Evolutionary conservation across 2,113 vertebrate genomes (phyloP).

Genomic region (Siniperca knerii): DNA sequence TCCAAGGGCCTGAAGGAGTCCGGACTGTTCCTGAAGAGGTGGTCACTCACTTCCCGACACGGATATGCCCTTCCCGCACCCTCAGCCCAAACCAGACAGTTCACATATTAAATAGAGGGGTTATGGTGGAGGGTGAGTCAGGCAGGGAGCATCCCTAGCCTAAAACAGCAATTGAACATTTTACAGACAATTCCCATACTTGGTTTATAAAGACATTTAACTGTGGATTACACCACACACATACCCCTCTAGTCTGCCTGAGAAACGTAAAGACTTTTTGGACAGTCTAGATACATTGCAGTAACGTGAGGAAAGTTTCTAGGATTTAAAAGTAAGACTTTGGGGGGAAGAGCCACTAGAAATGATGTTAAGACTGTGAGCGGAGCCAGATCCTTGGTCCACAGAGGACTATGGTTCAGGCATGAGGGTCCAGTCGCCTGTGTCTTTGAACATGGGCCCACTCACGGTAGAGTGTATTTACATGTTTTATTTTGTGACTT

Average conservation of each 20-base stretch:
- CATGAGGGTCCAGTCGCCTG: conserved; percentile 71
- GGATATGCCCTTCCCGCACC: conserved; percentile 85
- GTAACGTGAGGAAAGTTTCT: conserved; percentile 87
- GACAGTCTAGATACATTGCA: conserved; percentile 75
- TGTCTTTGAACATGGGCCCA: conserved; percentile 83
- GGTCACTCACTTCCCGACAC: conserved; percentile 90
- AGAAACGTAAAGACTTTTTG: conserved; percentile 90
- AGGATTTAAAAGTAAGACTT: conserved; percentile 81
- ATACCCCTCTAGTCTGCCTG: conserved; percentile 91
- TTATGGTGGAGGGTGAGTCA: conserved; percentile 94
- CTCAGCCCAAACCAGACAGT: conserved; percentile 88
- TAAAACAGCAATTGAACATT: conserved; percentile 95
- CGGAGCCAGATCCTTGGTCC: conserved; percentile 88
- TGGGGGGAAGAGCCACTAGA: conserved; percentile 75
- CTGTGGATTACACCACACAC: conserved; percentile 90
- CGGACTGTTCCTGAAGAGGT: conserved; percentile 98
- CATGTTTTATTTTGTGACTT: conserved; percentile 83
- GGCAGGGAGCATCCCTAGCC: conserved; percentile 93
- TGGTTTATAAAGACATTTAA: conserved; percentile 87
- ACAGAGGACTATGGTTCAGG: conserved; percentile 89
- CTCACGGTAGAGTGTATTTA: conserved; percentile 86
- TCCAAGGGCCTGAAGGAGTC: conserved; percentile 97
- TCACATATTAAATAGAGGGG: conserved; percentile 92
- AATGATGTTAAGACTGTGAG: conserved; percentile 85
- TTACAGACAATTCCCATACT: conserved; percentile 87